Evolutionary conservation across 2,113 vertebrate species (phyloP).

Genomic region (Corythoichthys intestinalis): DNA sequence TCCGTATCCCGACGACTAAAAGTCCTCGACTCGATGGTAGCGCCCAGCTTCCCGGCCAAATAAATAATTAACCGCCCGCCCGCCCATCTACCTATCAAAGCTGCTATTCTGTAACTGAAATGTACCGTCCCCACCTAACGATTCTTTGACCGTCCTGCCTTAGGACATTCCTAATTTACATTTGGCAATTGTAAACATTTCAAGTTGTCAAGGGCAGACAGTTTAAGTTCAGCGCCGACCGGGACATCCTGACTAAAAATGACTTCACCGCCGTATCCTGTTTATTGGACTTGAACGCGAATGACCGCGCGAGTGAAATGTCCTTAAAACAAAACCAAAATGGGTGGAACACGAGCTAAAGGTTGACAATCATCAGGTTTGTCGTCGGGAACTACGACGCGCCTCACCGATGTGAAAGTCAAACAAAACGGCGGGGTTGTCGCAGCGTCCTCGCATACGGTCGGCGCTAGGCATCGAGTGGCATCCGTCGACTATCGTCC

Average conservation of each 20-base stretch:
- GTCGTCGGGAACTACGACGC: constrained; percentile 54
- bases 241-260: constrained; percentile 37
- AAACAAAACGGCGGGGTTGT: constrained; percentile 17
- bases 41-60: constrained; percentile 34
- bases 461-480: too few relatives aligned
- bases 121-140: constrained; percentile 4
- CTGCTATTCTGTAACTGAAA: constrained; percentile 22
- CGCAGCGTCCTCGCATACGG: background rate
- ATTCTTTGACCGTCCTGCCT: constrained; percentile 20
- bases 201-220: constrained; percentile 29
- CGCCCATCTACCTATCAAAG: constrained; percentile 14
- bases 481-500: too few relatives aligned
- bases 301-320: constrained; percentile 36
- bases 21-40: constrained; percentile 36
- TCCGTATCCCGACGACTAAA: too few relatives aligned
- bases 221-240: constrained; percentile 48
- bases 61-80: constrained; percentile 18
- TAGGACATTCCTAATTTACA: constrained; percentile 4
- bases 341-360: constrained; percentile 26
- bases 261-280: constrained; percentile 8
- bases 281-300: constrained; percentile 32
- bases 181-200: constrained; percentile 30
- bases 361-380: constrained; percentile 63
- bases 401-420: constrained; percentile 47
- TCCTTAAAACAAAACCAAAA: constrained; percentile 21